Percentiles rank a stretch among this genome's conserved stretches.
Conservation (phyloP, 2,797 vertebrate species). For the Gorsachius magnificus region DNA sequence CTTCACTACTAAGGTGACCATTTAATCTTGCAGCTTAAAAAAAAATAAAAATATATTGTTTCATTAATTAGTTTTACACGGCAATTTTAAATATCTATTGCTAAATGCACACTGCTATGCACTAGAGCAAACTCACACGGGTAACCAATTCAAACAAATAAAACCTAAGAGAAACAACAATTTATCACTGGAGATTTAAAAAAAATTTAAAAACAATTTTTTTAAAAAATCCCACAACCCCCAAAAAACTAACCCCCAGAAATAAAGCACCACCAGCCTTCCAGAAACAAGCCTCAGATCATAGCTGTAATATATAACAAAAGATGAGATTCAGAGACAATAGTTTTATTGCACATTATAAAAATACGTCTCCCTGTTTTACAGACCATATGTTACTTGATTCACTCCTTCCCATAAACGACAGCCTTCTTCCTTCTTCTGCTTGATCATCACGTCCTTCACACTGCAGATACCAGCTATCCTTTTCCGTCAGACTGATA, state of each 20-base stretch:
- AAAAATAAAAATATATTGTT: neutral
- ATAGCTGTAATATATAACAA: neutral
- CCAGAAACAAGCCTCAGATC: neutral
- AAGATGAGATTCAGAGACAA: neutral
- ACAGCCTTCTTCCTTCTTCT: neutral
- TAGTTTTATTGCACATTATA: neutral
- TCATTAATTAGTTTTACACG: neutral
- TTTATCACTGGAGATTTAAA: neutral
- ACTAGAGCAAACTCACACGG: neutral
- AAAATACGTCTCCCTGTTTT: neutral
- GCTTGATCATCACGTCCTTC: neutral
- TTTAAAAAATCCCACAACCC: neutral
- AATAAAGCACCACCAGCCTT: neutral
- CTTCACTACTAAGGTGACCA: neutral
- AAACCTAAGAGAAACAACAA: neutral
- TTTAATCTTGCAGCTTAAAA: neutral
- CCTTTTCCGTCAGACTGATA: neutral
- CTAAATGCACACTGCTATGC: neutral
- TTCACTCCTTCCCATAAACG: neutral
- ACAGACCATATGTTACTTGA: neutral
- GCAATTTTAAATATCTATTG: neutral
- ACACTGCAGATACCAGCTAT: neutral
- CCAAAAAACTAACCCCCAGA: neutral
- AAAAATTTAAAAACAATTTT: neutral
- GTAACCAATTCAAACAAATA: neutral